Percentiles rank a stretch among this genome's conserved stretches.
phyloP scores from a whole-genome alignment of 2,888 invertebrate genomes.

The Netelia virgata region DNA sequence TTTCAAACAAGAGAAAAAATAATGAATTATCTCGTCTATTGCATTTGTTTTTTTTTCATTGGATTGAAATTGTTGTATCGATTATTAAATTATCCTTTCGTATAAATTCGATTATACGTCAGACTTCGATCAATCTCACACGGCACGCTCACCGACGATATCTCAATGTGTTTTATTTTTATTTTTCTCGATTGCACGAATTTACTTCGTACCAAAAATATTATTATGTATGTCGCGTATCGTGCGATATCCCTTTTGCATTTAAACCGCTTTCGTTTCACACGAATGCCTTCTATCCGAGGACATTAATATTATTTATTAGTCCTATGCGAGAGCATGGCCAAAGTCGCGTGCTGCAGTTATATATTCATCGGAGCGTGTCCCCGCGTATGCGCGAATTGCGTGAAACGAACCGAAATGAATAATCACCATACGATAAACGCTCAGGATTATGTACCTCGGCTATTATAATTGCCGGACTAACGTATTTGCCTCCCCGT shows the following conservation, averaged over 20 bases:
- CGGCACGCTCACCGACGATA: no score
- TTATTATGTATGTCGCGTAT: conserved; percentile 2
- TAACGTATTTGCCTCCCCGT: background rate
- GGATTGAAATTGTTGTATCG: no score
- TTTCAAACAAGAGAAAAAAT: no score
- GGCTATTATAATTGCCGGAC: background rate
- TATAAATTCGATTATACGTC: no score
- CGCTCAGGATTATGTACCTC: conserved; percentile 1
- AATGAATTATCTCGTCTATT: no score
- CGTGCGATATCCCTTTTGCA: conserved; percentile 42
- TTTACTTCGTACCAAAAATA: background rate
- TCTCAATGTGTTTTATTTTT: background rate
- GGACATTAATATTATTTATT: conserved; percentile 62
- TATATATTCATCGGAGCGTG: conserved; percentile 39
- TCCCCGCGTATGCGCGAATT: conserved; percentile 21
- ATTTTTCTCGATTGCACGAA: no score
- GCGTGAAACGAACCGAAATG: conserved; percentile 57
- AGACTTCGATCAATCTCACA: no score
- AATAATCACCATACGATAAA: conserved; percentile 50
- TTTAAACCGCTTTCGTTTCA: conserved; percentile 58
- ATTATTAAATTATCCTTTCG: no score
- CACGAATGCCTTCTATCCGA: conserved; percentile 49
- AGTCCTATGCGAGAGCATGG: conserved; percentile 6
- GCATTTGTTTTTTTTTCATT: no score
- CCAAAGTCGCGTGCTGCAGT: conserved; percentile 33